These are phyloP conservation scores for Pachypeltis micranthus DNA, from an alignment of 1,140 invertebrate genomes.

Conservation along the genomic window DNA sequence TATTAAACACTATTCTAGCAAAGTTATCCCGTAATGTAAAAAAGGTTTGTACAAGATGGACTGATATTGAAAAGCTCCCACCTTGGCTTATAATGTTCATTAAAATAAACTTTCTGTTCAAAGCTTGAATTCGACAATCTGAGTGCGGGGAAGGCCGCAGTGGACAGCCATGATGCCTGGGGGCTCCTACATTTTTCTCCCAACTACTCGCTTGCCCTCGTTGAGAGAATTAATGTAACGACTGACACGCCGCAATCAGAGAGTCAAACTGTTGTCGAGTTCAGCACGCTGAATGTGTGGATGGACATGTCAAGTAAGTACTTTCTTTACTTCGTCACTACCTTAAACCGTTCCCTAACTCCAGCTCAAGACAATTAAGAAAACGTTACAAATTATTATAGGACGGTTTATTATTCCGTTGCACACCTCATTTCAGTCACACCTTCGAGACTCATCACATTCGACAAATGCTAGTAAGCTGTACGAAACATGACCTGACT, in stretches of 20 bases:
- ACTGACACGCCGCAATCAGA: slow-evolving; percentile 26
- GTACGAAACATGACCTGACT: too few species aligned
- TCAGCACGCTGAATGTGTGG: slow-evolving; percentile 49
- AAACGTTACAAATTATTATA: too few species aligned
- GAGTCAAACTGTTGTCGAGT: slow-evolving; percentile 39
- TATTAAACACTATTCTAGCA: too few species aligned
- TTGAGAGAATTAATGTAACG: slow-evolving; percentile 43
- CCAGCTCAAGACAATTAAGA: too few species aligned
- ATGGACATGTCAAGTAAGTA: slow-evolving; percentile 58
- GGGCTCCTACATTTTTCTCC: slow-evolving; percentile 57
- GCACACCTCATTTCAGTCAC: too few species aligned
- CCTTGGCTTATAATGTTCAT: too few species aligned
- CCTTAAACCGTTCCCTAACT: neutral
- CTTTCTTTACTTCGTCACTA: neutral
- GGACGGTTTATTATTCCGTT: too few species aligned
- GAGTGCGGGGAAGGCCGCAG: slow-evolving; percentile 13
- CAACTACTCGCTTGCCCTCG: slow-evolving; percentile 61
- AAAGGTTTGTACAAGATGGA: too few species aligned
- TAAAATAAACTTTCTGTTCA: neutral
- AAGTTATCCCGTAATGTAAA: too few species aligned
- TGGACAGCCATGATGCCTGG: slow-evolving; percentile 31
- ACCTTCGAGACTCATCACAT: too few species aligned
- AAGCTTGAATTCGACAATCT: slow-evolving; percentile 17
- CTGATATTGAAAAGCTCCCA: too few species aligned
- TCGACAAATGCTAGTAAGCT: too few species aligned